Base-by-base conservation (phyloP, 2,888 invertebrate species). In the Heliconius ismenius region DNA sequence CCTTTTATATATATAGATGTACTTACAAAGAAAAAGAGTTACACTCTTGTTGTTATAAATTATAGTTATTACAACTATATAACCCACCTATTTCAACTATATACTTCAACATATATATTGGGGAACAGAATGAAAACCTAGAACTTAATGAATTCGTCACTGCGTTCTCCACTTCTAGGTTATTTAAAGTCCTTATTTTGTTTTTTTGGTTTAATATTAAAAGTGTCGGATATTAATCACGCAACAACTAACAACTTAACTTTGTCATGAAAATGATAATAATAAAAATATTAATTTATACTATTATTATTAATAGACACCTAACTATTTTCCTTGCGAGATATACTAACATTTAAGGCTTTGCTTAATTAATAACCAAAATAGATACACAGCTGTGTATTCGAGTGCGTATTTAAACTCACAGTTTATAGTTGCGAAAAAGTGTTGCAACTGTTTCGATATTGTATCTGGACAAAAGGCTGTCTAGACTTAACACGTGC, bases 381-480 rank as follows among this genome's bases (percentile, higher is more conserved):
- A 67, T 67, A 67, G 67, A 68, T 73, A 76, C 74, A 72, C 76
- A 79, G 78, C 74, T 79, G 76, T 74, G 65, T 73, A 70, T 64
- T 73, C 26, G 60, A 74, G 76, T 75, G 60, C 64, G 54, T 72
- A 58, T 75, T 79, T 79, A 63, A 76, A 64, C 32, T 65, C 60
- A 69, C 76, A 73, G 80, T 75, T 76, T 75, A 77, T 74, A 79
- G 81, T 81, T 82, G 79, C 81, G 81, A 82, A 81, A 81, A 79
- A 79, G 77, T 81, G 76, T 82, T 80, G 82, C 81, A 81, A 82
- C 74, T 72, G 68, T 64, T 79, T 78, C 49, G 67, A 75, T 79
- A 81, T 77, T 76, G 76, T 73, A 65, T 78, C 80, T 78, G 81
- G 81, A 82, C 82, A 82, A 82, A 80, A 75, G 81, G 81, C 69